Base-by-base conservation (phyloP, 2,888 invertebrate species). In the Drosophila antonietae region DNA sequence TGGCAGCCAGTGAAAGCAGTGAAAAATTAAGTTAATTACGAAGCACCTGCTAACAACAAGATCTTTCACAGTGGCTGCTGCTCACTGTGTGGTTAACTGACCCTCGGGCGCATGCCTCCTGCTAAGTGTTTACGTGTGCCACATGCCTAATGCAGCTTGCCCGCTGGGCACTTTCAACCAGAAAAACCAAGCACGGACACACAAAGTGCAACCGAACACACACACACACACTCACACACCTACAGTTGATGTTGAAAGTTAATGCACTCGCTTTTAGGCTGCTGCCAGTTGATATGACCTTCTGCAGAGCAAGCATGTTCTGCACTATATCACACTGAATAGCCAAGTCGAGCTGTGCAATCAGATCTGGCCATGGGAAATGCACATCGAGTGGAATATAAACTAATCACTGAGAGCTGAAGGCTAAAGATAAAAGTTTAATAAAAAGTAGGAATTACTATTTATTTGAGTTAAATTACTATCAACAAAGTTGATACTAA, bases 111-210 rank as follows among this genome's bases (percentile, higher is more conserved):
- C 68, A 47, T 62, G 71, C 58, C n/a, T 47, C 56, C 43, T 37
- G 68, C 61, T 89, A 81, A 85, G 90, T 89, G 90, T 89, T 90
- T 87, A 89, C 85, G 90, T 90, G 89, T 71, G 69, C 73, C 71
- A 90, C 78, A 88, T 86, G 70, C 69, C 68, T 67, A 76, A 83
- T 80, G 81, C 77, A 46, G 64, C 57, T 31, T 43, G 15, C 51
- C 62, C 51, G 63, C 39, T 6, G 61, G 55, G 58, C 56, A 62
- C 57, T 73, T 47, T 68, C 63, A 75, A 68, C 67, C 65, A 72
- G 68, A 68, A 71, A 75, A 74, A 20, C 65, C 28, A 0, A 46
- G 8, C 44, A 43, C 10, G 44, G 44, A 39, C 68, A 39, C 69
- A 58, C 57, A 64, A 64, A 77, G 43, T 72, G 81, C 72, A 81